phyloP scores from a whole-genome alignment of 2,113 vertebrate genomes.

The Hymenochirus boettgeri region DNA sequence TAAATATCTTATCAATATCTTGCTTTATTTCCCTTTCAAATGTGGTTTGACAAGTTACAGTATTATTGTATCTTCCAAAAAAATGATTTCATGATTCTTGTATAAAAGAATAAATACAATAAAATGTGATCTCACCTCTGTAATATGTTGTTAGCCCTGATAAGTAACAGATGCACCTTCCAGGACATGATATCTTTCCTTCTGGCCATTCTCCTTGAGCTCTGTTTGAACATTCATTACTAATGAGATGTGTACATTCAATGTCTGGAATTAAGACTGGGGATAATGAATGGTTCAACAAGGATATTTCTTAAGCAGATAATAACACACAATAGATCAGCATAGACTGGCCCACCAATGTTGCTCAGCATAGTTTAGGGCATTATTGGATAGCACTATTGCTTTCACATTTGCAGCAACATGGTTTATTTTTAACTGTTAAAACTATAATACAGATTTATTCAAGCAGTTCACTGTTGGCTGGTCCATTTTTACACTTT shows the following conservation, averaged over 20 bases:
- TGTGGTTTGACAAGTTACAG: background rate
- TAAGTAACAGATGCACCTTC: conserved; percentile 21
- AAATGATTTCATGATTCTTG: background rate
- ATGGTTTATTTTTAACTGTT: background rate
- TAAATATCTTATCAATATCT: too few species aligned
- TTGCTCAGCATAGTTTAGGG: background rate
- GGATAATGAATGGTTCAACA: conserved; percentile 17
- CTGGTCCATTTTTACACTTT: background rate
- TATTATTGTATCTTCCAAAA: background rate
- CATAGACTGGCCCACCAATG: background rate
- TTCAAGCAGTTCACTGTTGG: background rate
- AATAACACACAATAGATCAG: background rate
- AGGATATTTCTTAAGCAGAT: background rate
- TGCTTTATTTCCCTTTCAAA: background rate
- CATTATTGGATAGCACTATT: background rate
- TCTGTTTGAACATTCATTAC: conserved; percentile 19
- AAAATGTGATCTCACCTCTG: conserved; percentile 15
- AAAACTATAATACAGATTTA: background rate
- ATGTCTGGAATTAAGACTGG: conserved; percentile 11
- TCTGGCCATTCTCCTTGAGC: conserved; percentile 13
- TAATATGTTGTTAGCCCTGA: conserved; percentile 4
- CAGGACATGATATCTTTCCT: background rate
- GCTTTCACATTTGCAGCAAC: background rate
- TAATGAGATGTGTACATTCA: conserved; percentile 26
- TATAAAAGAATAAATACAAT: too few species aligned